Evolutionary conservation across 2,113 vertebrate species (phyloP).

Genomic region (Bungarus multicinctus): DNA sequence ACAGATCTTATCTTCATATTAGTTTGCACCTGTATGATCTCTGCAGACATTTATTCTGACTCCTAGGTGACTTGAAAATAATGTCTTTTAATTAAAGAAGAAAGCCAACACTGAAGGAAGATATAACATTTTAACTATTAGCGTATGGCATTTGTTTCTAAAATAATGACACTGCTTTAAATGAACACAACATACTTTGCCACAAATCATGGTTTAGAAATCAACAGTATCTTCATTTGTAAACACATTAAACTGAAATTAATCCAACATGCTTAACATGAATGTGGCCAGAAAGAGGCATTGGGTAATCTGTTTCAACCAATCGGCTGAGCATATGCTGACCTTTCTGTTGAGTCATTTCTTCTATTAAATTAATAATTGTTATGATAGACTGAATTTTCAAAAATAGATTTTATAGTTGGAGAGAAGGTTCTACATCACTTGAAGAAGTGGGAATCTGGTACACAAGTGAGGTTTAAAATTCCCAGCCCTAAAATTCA

Average conservation of each 20-base stretch:
- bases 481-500: not conserved
- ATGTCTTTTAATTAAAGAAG: not conserved
- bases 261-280: not conserved
- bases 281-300: not conserved
- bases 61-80: not conserved
- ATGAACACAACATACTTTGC: not conserved
- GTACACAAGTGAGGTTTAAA: not conserved
- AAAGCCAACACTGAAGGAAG: not conserved
- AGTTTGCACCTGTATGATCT: not conserved
- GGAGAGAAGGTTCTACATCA: not conserved
- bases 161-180: not conserved
- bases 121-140: not conserved
- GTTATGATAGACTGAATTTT: not conserved
- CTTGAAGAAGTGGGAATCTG: not conserved
- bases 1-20: slow-evolving; percentile 18
- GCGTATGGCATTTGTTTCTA: not conserved
- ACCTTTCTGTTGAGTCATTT: not conserved
- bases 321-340: not conserved
- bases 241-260: not conserved
- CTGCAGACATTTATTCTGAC: not conserved
- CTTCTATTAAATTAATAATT: not conserved
- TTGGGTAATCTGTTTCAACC: not conserved
- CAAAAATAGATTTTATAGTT: not conserved
- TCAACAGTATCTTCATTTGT: not conserved
- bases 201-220: not conserved